Evolutionary conservation across 2,888 invertebrate species (phyloP).

Genomic region (Phanerotoma sp.): DNA sequence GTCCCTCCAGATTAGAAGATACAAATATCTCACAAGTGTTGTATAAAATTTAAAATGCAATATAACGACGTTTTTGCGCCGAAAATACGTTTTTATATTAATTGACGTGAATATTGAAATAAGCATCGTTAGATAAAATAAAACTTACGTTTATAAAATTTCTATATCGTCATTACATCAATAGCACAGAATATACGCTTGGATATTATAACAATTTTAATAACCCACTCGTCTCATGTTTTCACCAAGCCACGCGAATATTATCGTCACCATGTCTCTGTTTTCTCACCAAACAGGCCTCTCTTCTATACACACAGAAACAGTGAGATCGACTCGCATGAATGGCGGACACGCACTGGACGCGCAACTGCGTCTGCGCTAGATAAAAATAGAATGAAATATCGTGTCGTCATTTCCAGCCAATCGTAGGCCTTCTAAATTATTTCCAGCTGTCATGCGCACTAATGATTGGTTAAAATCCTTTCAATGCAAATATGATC

Average conservation of each 20-base stretch:
- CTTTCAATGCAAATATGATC: no score
- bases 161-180: conserved; percentile 46
- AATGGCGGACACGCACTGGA: conserved; percentile 52
- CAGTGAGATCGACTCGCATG: conserved; percentile 54
- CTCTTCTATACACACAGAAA: conserved; percentile 38
- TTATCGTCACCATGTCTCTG: conserved; percentile 50
- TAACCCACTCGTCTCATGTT: conserved; percentile 50
- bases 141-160: conserved; percentile 49
- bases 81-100: conserved; percentile 41
- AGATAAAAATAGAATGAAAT: conserved; percentile 45
- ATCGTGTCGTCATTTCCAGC: conserved; percentile 46
- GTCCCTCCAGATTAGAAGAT: background rate
- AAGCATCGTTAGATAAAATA: conserved; percentile 2
- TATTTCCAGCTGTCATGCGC: background rate
- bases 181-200: conserved; percentile 31
- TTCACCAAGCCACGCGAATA: conserved; percentile 42
- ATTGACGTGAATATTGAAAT: conserved; percentile 14
- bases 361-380: conserved; percentile 42
- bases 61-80: background rate
- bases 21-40: no score
- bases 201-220: conserved; percentile 37
- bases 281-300: conserved; percentile 23
- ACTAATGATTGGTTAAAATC: background rate
- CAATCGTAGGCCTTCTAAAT: conserved; percentile 36
- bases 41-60: no score